These are phyloP conservation scores for Frankliniella intonsa DNA, from an alignment of 2,888 invertebrate species.

Conservation along the genomic window DNA sequence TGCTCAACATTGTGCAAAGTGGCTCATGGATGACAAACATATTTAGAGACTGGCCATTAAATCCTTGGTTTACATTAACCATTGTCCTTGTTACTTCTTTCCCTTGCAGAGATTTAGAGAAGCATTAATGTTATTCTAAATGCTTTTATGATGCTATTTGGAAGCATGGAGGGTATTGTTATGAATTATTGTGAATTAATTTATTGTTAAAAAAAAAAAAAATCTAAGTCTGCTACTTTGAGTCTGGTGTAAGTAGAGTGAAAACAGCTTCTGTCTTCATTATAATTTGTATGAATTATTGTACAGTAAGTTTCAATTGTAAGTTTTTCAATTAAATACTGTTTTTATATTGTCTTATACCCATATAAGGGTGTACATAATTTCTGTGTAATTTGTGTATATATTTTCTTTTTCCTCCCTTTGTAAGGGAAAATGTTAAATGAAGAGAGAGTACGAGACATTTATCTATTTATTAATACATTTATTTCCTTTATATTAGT, in stretches of 20 bases:
- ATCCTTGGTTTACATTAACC: not conserved
- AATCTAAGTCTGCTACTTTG: not conserved
- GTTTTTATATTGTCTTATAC: not conserved
- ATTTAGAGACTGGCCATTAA: not conserved
- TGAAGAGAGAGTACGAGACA: not conserved
- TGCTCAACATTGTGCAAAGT: not conserved
- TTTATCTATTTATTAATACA: not conserved
- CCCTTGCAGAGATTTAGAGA: not conserved
- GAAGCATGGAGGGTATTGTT: no score
- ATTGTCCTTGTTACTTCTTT: not conserved
- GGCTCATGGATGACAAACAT: conserved; percentile 2
- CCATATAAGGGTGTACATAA: not conserved
- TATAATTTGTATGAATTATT: not conserved
- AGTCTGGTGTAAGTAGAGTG: conserved; percentile 11
- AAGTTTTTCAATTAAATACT: not conserved
- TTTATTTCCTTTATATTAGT: not conserved
- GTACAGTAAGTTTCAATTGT: not conserved
- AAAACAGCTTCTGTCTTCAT: conserved; percentile 1
- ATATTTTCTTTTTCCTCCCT: conserved; percentile 3
- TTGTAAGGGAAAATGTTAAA: not conserved
- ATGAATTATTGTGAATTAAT: not conserved
- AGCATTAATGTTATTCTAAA: not conserved
- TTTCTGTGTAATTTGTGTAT: not conserved
- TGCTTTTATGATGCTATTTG: not conserved
- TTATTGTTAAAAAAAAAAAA: not conserved